Evolutionary conservation across 2,113 vertebrate genomes (phyloP).

Genomic region (Polyodon spathula): DNA sequence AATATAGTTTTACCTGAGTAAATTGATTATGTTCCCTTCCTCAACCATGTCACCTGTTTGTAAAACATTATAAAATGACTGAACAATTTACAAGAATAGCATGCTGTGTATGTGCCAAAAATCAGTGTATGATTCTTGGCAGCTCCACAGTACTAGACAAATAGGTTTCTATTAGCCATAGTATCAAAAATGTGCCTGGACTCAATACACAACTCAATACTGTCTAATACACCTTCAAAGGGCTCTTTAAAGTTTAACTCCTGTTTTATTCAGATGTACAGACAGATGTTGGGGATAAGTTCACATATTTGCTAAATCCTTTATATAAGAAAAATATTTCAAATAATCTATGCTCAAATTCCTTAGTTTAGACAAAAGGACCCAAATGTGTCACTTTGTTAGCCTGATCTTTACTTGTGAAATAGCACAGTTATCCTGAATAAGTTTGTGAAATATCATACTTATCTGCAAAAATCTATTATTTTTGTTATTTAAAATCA

Average conservation of each 20-base stretch:
- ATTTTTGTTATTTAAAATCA: no score
- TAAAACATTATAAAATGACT: neutral
- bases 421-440: no score
- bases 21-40: neutral
- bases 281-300: constrained; percentile 15
- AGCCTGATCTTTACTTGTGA: no score
- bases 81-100: neutral
- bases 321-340: constrained; percentile 6
- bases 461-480: no score
- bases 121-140: constrained; percentile 8
- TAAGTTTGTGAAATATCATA: no score
- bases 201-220: constrained; percentile 17
- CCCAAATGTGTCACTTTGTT: no score
- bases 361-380: no score
- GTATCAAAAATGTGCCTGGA: neutral
- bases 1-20: neutral
- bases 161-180: constrained; percentile 5
- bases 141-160: no score
- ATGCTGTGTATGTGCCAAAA: neutral
- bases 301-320: constrained; percentile 17
- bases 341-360: no score
- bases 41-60: neutral
- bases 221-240: constrained; percentile 11
- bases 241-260: constrained; percentile 14
- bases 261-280: constrained; percentile 23